phyloP scores from a whole-genome alignment of 2,797 vertebrate species.

The Gambusia yucatana region DNA sequence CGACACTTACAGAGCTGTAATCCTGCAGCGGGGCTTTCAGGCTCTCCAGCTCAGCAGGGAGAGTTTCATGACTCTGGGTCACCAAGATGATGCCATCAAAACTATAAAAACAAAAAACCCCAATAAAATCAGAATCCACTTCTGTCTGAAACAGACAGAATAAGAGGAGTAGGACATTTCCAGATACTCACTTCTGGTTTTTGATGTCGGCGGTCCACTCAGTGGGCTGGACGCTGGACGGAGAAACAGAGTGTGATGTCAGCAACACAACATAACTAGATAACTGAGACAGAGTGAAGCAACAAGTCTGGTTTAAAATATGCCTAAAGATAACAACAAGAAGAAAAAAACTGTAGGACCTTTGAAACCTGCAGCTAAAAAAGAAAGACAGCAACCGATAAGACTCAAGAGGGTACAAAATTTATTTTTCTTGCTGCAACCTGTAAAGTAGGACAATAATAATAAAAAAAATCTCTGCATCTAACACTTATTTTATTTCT shows the following conservation, averaged over 20 bases:
- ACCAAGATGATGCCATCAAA: conserved; percentile 84
- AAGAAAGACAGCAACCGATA: background rate
- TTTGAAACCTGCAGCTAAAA: conserved; percentile 36
- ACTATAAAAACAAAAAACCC: conserved; percentile 38
- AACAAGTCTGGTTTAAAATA: background rate
- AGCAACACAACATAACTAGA: conserved; percentile 17
- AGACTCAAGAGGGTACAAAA: background rate
- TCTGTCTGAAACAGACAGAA: background rate
- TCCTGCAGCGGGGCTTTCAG: conserved; percentile 79
- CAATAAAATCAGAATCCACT: background rate
- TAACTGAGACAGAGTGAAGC: background rate
- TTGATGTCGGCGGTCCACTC: conserved; percentile 78
- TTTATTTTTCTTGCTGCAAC: background rate
- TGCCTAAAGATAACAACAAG: conserved; percentile 31
- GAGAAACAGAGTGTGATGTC: conserved; percentile 32
- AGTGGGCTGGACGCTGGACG: conserved; percentile 77
- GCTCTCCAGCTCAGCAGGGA: conserved; percentile 71
- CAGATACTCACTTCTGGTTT: conserved; percentile 78
- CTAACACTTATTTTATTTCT: background rate
- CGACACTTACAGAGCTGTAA: conserved; percentile 78
- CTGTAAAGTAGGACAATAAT: background rate
- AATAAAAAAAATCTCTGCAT: background rate
- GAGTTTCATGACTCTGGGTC: conserved; percentile 67
- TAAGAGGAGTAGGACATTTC: background rate
- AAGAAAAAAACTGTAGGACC: conserved; percentile 25